Base-by-base conservation (phyloP, 2,113 vertebrate genomes). In the Prunella himalayana region DNA sequence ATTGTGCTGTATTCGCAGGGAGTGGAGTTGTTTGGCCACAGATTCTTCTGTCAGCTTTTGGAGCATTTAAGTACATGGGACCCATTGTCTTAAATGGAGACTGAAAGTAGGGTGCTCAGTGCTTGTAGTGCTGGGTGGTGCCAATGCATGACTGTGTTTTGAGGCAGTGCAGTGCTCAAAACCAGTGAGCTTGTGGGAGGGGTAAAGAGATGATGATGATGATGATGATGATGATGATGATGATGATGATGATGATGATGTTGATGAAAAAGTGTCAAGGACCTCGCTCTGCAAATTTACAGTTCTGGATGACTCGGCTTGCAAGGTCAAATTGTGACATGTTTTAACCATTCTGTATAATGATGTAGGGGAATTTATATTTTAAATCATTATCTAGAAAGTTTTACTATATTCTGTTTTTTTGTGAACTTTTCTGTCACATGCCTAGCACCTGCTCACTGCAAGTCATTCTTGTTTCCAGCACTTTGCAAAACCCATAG, bases 401-500 rank as follows among this genome's bases (percentile, higher is more conserved):
- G 21, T 60, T 70, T 84, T 83, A 49, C 60, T 64, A 5, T 56
- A 11, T 82, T 65, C 41, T 25, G 2, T 56, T 56, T 22, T 37
- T 81, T 76, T 92, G 12, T 76, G 35, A 89, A 79, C 25, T n/a
- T 10, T 5, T 76, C 37, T 76, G 33, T 86, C 81, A 84, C 47
- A 37, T 71, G 69, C 64, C 50, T 90, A 84, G 30, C 37, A 92
- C n/a, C 82, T 91, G 59, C 79, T 94, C 42, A 65, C 54, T 82
- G 49, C 39, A 88, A 84, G 76, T 65, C 44, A 28, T 20, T 87
- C 50, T 89, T 89, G 15, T 76, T 90, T 80, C 63, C 49, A 88
- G 39, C 53, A 90, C 53, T 96, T 94, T 92, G 30, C 84, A 82
- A 97, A 97, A 92, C 57, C 64, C 93, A 22, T 47, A 73, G 65